Percentiles rank a stretch among this genome's conserved stretches.
These are phyloP conservation scores for Xanthia icteritia DNA, from an alignment of 2,888 invertebrate genomes.

Conservation along the genomic window DNA sequence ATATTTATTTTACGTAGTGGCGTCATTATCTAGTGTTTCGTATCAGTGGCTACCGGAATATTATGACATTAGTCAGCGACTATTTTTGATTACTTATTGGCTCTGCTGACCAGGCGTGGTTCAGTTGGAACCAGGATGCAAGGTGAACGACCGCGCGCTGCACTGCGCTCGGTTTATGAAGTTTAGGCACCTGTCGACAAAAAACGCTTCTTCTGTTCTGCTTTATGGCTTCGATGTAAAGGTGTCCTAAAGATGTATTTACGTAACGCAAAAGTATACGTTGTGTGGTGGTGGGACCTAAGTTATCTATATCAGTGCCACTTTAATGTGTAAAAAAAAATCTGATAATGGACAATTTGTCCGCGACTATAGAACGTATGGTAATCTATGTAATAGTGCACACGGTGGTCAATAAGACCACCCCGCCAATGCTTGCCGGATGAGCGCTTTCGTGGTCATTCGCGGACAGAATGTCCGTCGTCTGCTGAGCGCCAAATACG, in stretches of 20 bases:
- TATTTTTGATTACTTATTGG: constrained; percentile 3
- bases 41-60: constrained; percentile 20
- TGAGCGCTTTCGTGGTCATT: not conserved
- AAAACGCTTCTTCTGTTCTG: not conserved
- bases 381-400: not conserved
- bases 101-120: not conserved
- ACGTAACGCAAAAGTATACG: not conserved
- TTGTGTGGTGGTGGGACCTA: not conserved
- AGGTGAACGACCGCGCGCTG: constrained; percentile 5
- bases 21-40: constrained; percentile 19
- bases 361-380: not conserved
- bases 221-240: not conserved
- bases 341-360: not conserved
- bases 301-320: not conserved
- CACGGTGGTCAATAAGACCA: not conserved
- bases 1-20: constrained; percentile 24
- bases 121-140: not conserved
- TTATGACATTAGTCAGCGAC: constrained; percentile 22
- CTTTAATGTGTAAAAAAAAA: not conserved
- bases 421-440: not conserved
- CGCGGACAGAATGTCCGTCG: not conserved
- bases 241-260: not conserved
- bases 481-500: not conserved
- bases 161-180: not conserved
- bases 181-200: not conserved